Percentiles rank a stretch among this genome's conserved stretches.
These are phyloP conservation scores for Callinectes sapidus DNA, from an alignment of 2,888 invertebrate species.

Conservation along the genomic window DNA sequence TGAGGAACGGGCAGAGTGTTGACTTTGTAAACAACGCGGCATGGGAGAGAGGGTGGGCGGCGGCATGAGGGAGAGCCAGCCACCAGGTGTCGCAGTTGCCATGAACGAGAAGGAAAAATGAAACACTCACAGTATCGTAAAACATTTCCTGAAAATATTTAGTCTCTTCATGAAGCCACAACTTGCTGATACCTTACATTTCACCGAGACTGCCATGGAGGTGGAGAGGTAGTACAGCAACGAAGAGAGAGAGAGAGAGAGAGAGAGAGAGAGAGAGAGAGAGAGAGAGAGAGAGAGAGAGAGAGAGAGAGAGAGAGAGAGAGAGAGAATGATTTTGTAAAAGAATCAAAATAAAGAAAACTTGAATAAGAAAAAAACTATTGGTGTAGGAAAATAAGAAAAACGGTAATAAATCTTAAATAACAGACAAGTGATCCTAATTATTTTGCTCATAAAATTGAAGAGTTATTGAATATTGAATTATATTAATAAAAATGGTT, in stretches of 20 bases:
- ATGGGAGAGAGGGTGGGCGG: not conserved
- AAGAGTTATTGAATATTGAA: not conserved
- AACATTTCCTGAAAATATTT: not conserved
- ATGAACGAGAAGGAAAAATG: not conserved
- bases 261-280: constrained; percentile 25
- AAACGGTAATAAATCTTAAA: not conserved
- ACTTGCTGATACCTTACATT: not conserved
- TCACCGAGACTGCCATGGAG: too few species aligned
- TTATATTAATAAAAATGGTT: not conserved
- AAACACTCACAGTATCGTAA: not conserved
- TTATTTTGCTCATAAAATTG: not conserved
- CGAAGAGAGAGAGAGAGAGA: constrained; percentile 16
- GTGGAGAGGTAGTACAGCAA: not conserved
- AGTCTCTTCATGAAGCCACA: not conserved
- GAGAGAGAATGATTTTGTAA: not conserved
- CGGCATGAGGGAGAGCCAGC: not conserved
- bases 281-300: constrained; percentile 25
- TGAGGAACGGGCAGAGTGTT: not conserved
- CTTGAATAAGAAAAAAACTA: not conserved
- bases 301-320: not conserved
- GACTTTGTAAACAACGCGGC: constrained; percentile 5
- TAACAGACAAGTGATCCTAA: not conserved
- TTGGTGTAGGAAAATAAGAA: not conserved
- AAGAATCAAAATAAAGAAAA: not conserved
- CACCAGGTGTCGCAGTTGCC: not conserved